These are phyloP conservation scores for Meandrina meandrites DNA, from an alignment of 92 coral and sea anemone species.

Conservation along the genomic window DNA sequence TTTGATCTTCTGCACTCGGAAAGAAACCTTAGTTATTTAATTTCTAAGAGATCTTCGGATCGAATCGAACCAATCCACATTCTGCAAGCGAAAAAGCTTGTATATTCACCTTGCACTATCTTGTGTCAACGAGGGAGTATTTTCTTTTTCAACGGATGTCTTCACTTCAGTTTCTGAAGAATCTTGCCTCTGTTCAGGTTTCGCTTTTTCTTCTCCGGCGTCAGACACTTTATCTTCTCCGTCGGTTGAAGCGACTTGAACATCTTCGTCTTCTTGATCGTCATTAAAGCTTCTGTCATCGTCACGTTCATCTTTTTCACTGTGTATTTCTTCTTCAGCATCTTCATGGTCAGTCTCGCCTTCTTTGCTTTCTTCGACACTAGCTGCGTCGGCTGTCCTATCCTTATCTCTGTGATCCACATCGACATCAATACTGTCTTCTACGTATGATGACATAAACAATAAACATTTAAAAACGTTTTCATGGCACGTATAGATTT, in stretches of 20 bases:
- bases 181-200: background rate
- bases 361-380: background rate
- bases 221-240: background rate
- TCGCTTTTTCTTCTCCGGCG: slow-evolving; percentile 9
- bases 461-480: background rate
- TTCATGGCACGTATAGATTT: too few relatives aligned
- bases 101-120: slow-evolving; percentile 20
- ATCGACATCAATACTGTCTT: slow-evolving; percentile 34
- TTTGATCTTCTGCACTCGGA: too few relatives aligned
- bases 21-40: too few relatives aligned
- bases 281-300: background rate
- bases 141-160: background rate
- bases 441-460: background rate
- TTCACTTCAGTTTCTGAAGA: background rate
- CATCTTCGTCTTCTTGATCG: background rate
- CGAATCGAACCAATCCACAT: too few relatives aligned
- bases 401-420: background rate
- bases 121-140: background rate
- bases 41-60: background rate
- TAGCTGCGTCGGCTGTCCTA: background rate
- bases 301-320: slow-evolving; percentile 7
- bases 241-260: background rate
- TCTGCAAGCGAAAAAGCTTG: background rate
- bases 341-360: slow-evolving; percentile 10
- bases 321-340: background rate